Evolutionary conservation across 2,797 vertebrate genomes (phyloP).

Genomic region (Vespertilio murinus): DNA sequence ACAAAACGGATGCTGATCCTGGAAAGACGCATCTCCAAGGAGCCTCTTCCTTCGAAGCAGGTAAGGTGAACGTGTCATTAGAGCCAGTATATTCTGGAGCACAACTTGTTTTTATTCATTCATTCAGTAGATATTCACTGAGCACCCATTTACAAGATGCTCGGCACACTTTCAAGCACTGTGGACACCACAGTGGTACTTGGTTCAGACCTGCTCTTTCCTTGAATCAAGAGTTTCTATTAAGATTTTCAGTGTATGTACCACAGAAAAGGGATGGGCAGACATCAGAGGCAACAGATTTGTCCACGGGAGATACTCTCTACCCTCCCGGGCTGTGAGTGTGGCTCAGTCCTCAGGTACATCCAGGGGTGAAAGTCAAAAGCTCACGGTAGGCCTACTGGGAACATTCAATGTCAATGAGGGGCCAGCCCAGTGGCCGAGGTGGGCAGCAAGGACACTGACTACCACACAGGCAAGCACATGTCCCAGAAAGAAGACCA

Average conservation of each 20-base stretch:
- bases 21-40: background rate
- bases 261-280: background rate
- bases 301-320: background rate
- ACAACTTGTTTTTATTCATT: background rate
- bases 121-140: background rate
- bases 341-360: background rate
- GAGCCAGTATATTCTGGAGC: too few relatives aligned
- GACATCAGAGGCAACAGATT: background rate
- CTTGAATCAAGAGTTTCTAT: background rate
- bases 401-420: accelerated
- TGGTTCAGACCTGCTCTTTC: background rate
- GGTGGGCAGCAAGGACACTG: background rate
- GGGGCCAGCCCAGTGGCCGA: background rate
- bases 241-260: background rate
- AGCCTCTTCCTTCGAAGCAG: background rate
- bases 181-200: too few relatives aligned
- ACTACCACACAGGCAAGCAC: background rate
- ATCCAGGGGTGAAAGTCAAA: background rate
- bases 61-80: background rate
- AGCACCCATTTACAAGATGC: background rate
- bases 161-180: background rate
- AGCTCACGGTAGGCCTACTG: accelerated
- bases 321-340: background rate
- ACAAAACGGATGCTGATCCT: background rate
- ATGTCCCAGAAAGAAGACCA: background rate